Percentiles rank a stretch among this genome's conserved stretches.
These are phyloP conservation scores for Rhinella marina DNA, from an alignment of 2,797 vertebrate genomes.

Conservation along the genomic window DNA sequence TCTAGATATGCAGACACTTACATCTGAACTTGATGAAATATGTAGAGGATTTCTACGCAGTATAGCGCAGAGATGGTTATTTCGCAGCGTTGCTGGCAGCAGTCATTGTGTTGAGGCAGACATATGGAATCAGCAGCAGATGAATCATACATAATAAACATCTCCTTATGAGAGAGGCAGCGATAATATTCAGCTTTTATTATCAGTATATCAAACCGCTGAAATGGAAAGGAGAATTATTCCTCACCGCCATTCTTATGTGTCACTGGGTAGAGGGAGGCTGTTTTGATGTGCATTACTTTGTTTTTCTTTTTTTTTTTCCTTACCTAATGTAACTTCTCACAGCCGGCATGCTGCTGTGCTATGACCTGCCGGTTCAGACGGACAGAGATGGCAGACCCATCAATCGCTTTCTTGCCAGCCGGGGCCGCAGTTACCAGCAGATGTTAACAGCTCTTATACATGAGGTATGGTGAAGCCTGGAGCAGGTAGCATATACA, in stretches of 20 bases:
- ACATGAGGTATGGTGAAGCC: constrained; percentile 81
- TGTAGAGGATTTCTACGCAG: neutral
- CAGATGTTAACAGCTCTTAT: constrained; percentile 87
- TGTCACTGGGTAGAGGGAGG: neutral
- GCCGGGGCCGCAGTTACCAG: constrained; percentile 88
- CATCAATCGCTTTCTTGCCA: constrained; percentile 83
- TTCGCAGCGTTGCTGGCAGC: constrained; percentile 2
- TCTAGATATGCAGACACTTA: neutral
- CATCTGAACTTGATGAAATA: neutral
- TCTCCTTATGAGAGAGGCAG: neutral
- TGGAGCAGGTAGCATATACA: no score
- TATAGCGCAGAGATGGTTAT: neutral
- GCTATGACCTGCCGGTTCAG: constrained; percentile 87
- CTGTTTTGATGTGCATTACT: neutral
- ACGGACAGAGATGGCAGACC: constrained; percentile 86
- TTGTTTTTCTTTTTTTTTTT: neutral
- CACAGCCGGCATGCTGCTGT: constrained; percentile 88
- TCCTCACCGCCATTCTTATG: neutral
- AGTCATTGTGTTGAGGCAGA: constrained; percentile 22
- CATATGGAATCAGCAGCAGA: constrained; percentile 21
- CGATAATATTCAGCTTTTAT: neutral
- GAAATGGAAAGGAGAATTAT: constrained; percentile 6
- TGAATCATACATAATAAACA: constrained; percentile 12
- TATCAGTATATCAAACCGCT: neutral
- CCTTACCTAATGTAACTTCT: constrained; percentile 38